These are phyloP conservation scores for Sternotherus odoratus DNA, from an alignment of 2,797 vertebrate genomes.

Conservation along the genomic window DNA sequence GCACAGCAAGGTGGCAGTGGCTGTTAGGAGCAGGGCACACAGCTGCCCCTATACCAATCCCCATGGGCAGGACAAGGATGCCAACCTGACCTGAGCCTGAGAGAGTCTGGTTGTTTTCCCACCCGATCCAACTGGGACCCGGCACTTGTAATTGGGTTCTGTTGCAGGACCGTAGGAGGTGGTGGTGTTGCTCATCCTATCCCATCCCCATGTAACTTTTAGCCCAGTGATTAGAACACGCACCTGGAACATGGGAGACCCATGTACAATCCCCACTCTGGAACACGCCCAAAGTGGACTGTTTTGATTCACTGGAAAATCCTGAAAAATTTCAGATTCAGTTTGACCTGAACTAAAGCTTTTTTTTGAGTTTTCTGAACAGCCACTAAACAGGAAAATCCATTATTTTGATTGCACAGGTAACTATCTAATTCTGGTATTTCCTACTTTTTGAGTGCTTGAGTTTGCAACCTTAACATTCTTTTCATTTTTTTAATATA, in stretches of 20 bases:
- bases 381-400: neutral
- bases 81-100: neutral
- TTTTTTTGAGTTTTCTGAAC: neutral
- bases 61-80: neutral
- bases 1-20: neutral
- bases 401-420: neutral
- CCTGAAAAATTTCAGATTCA: no score
- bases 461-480: neutral
- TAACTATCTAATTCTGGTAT: conserved; percentile 12
- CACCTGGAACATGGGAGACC: neutral
- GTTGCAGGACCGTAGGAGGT: neutral
- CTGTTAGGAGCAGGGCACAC: neutral
- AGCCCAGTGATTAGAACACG: neutral
- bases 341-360: neutral
- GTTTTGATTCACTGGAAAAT: no score
- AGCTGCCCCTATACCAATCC: neutral
- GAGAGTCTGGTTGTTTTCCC: neutral
- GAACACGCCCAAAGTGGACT: neutral
- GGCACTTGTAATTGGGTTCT: neutral
- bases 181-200: neutral
- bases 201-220: neutral
- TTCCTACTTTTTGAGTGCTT: neutral
- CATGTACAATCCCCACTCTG: neutral
- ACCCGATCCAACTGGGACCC: neutral
- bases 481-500: neutral